phyloP scores from a whole-genome alignment of 2,888 invertebrate species.

The Andrena trimmerana region DNA sequence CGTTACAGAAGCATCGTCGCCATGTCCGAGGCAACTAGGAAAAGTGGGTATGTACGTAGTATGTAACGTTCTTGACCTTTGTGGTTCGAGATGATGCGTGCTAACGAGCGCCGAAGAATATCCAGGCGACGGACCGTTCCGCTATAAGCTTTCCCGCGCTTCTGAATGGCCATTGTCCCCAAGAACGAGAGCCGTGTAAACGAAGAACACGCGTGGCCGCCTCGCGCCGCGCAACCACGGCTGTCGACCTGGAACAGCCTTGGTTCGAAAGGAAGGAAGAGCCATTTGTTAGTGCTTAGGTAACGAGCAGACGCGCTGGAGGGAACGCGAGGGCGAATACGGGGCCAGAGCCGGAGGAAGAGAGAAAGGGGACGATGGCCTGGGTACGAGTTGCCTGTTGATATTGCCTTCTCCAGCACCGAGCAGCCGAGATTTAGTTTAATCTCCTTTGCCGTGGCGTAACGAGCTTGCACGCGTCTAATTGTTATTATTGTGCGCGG shows the following conservation, averaged over 20 bases:
- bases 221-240: conserved; percentile 64
- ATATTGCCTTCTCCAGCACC: conserved; percentile 43
- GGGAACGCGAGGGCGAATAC: conserved; percentile 10
- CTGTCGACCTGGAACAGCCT: conserved; percentile 67
- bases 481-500: conserved; percentile 65
- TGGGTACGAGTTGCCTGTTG: conserved; percentile 53
- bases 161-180: conserved; percentile 62
- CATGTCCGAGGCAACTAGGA: background rate
- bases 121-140: conserved; percentile 45
- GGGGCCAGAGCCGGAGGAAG: background rate
- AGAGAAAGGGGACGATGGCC: background rate
- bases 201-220: conserved; percentile 58
- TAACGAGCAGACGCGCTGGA: conserved; percentile 56
- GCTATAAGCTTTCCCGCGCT: conserved; percentile 52
- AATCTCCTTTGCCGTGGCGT: conserved; percentile 58
- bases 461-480: conserved; percentile 65
- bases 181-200: conserved; percentile 62
- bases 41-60: background rate
- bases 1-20: no score
- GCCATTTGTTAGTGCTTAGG: conserved; percentile 69
- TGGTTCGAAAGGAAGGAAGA: conserved; percentile 66
- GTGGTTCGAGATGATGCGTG: background rate
- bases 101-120: conserved; percentile 36
- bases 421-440: conserved; percentile 62
- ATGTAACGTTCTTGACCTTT: conserved; percentile 7